Conservation (phyloP, 1,140 invertebrate genomes). For the Aricia agestis region DNA sequence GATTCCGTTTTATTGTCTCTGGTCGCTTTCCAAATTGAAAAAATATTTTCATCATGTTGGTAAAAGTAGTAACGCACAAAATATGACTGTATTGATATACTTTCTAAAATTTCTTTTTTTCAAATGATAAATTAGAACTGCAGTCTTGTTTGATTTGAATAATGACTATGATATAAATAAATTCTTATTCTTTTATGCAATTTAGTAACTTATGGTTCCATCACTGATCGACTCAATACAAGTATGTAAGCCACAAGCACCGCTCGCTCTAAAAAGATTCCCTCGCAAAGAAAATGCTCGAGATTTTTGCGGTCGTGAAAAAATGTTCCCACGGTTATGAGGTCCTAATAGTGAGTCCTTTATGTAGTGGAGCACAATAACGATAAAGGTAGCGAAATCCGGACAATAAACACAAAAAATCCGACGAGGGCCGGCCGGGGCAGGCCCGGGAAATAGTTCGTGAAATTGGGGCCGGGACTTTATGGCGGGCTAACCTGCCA, state of each 20-base stretch:
- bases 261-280: background rate
- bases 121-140: too few relatives aligned
- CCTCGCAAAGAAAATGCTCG: slow-evolving; percentile 11
- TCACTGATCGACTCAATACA: too few relatives aligned
- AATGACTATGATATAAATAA: too few relatives aligned
- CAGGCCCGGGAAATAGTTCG: slow-evolving; percentile 72
- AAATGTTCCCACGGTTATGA: slow-evolving; percentile 73
- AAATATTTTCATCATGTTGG: background rate
- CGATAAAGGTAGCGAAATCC: slow-evolving; percentile 75
- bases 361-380: slow-evolving; percentile 73
- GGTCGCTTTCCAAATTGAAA: background rate
- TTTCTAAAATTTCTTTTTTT: too few relatives aligned
- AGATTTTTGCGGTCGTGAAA: slow-evolving; percentile 28
- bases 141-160: too few relatives aligned
- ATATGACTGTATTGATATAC: too few relatives aligned
- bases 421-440: slow-evolving; percentile 67
- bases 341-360: slow-evolving; percentile 70
- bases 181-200: too few relatives aligned
- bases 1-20: background rate
- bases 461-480: slow-evolving; percentile 68
- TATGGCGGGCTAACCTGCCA: slow-evolving; percentile 73
- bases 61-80: too few relatives aligned
- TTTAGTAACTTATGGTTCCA: too few relatives aligned
- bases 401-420: slow-evolving; percentile 74
- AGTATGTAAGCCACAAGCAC: background rate